phyloP scores from a whole-genome alignment of 2,797 vertebrate genomes.

The Psittacula echo region DNA sequence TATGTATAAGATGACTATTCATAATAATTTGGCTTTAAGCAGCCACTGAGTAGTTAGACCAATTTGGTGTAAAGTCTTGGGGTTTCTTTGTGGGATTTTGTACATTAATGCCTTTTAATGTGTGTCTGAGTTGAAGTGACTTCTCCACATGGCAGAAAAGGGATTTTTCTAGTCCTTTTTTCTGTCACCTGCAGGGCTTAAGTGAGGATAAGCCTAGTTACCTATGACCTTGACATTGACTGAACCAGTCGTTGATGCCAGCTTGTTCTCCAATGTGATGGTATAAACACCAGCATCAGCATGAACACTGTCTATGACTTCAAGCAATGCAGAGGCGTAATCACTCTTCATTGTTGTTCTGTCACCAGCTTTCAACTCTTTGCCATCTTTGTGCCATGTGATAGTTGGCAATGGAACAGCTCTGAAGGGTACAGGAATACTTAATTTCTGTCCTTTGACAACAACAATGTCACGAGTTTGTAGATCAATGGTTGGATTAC shows the following conservation, averaged over 20 bases:
- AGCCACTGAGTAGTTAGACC: background rate
- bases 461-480: constrained; percentile 92
- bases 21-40: background rate
- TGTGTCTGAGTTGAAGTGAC: background rate
- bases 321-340: constrained; percentile 88
- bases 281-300: constrained; percentile 94
- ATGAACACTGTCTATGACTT: constrained; percentile 87
- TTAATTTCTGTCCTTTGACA: constrained; percentile 93
- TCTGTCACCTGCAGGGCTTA: background rate
- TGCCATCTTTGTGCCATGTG: constrained; percentile 97
- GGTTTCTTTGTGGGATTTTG: background rate
- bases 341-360: constrained; percentile 88
- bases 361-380: constrained; percentile 91
- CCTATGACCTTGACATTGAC: constrained; percentile 98
- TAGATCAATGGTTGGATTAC: constrained; percentile 91
- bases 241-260: constrained; percentile 90
- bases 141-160: background rate
- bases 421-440: constrained; percentile 90
- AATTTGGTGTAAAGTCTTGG: background rate
- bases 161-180: background rate
- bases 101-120: background rate
- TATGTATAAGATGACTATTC: background rate
- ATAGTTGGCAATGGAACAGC: constrained; percentile 91
- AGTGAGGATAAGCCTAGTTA: constrained; percentile 65
- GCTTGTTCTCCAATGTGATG: constrained; percentile 93